Evolutionary conservation across 2,797 vertebrate species (phyloP).

Genomic region (Myotis myotis): DNA sequence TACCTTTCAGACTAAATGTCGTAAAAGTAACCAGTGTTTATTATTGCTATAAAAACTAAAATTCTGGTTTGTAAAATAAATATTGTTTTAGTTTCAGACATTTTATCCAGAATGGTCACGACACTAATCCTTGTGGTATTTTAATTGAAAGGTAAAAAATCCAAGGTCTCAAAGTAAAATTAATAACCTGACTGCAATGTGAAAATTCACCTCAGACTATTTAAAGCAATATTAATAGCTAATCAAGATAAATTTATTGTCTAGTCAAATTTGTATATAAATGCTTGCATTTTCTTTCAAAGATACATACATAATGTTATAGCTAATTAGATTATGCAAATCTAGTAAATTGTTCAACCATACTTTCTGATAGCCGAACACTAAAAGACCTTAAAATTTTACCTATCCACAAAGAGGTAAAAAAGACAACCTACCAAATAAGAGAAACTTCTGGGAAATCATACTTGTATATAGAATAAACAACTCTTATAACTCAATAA

Average conservation of each 20-base stretch:
- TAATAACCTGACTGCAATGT: neutral
- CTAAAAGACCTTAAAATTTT: slow-evolving; percentile 9
- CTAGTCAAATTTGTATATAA: slow-evolving; percentile 44
- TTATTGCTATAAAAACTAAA: slow-evolving; percentile 49
- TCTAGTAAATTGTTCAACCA: neutral
- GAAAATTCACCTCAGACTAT: slow-evolving; percentile 44
- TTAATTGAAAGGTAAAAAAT: neutral
- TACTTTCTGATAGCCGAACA: neutral
- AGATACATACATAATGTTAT: slow-evolving; percentile 1
- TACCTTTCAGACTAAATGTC: neutral
- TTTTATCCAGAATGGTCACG: neutral
- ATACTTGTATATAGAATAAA: slow-evolving; percentile 30
- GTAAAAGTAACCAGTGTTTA: slow-evolving; percentile 2
- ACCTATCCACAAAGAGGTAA: slow-evolving; percentile 17
- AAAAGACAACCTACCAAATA: neutral
- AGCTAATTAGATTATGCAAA: neutral
- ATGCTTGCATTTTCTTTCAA: slow-evolving; percentile 8
- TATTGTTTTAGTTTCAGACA: neutral
- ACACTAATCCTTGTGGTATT: slow-evolving; percentile 30
- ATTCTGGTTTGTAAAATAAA: slow-evolving; percentile 35
- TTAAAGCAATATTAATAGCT: slow-evolving; percentile 25
- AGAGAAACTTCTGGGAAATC: neutral
- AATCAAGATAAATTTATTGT: neutral
- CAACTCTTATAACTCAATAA: slow-evolving; percentile 17
- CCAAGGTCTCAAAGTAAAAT: slow-evolving; percentile 42